Conservation (phyloP, 2,888 invertebrate genomes). For the Glomeris marginata region DNA sequence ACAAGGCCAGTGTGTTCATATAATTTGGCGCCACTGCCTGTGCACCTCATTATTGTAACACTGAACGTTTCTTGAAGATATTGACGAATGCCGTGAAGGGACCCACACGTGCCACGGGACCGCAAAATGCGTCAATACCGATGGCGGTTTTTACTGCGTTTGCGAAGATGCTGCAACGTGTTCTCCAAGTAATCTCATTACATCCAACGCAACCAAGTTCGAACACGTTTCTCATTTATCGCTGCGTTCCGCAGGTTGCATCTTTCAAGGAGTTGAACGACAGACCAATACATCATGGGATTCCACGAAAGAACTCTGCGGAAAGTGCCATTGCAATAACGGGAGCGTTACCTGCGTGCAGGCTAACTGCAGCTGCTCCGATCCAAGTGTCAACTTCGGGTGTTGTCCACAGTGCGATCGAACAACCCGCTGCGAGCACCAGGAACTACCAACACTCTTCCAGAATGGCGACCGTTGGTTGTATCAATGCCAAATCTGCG, state of each 20-base stretch:
- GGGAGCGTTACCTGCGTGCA: constrained; percentile 45
- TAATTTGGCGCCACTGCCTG: no score
- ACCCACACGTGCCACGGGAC: constrained; percentile 62
- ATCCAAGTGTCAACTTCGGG: constrained; percentile 29
- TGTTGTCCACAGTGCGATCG: constrained; percentile 69
- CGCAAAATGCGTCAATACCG: constrained; percentile 60
- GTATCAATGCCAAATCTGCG: constrained; percentile 81
- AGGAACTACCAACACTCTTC: constrained; percentile 57
- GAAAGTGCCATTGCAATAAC: constrained; percentile 24
- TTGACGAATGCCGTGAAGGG: constrained; percentile 64
- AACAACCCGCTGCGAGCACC: constrained; percentile 54
- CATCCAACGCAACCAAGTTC: constrained; percentile 2
- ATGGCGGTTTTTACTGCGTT: constrained; percentile 62
- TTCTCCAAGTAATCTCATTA: constrained; percentile 23
- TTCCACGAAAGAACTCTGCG: constrained; percentile 23
- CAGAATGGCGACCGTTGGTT: constrained; percentile 75
- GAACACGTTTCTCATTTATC: background rate
- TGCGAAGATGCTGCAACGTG: constrained; percentile 38
- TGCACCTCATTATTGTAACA: background rate
- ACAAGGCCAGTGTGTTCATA: no score
- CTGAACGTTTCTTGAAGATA: constrained; percentile 42
- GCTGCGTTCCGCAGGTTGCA: constrained; percentile 42
- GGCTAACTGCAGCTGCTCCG: constrained; percentile 50
- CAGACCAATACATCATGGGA: constrained; percentile 24
- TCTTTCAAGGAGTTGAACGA: constrained; percentile 44